A percentile compares a stretch with the other conserved stretches of the same genome.
These are phyloP conservation scores for Coleophora deauratella DNA, from an alignment of 2,888 invertebrate species.

Conservation along the genomic window DNA sequence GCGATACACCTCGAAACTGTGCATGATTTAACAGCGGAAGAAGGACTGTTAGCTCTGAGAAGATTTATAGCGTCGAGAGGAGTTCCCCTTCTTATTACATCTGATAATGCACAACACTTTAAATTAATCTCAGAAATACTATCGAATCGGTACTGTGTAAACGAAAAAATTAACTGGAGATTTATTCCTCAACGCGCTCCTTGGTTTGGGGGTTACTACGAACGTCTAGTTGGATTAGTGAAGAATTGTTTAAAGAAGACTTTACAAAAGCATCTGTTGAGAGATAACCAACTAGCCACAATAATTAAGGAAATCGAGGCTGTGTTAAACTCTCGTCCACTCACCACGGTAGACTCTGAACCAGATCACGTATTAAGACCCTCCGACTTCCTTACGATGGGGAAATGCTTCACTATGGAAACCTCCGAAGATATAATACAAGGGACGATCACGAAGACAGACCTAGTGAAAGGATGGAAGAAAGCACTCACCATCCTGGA, in stretches of 20 bases:
- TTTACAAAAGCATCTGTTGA: conserved; percentile 3
- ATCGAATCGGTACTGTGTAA: background rate
- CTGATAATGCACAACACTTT: conserved; percentile 14
- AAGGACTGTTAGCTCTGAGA: conserved; percentile 10
- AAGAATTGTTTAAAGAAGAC: conserved; percentile 8
- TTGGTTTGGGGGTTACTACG: conserved; percentile 18
- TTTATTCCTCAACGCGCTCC: conserved; percentile 17
- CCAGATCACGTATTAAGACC: conserved; percentile 8
- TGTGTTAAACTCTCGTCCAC: conserved; percentile 10
- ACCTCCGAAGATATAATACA: background rate
- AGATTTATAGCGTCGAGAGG: conserved; percentile 10
- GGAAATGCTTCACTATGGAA: background rate
- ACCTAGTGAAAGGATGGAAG: conserved; percentile 13
- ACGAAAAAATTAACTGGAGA: conserved; percentile 12
- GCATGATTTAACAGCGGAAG: conserved; percentile 10
- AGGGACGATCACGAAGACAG: conserved; percentile 8
- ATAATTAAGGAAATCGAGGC: conserved; percentile 13
- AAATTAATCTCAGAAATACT: conserved; percentile 11
- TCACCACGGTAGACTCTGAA: conserved; percentile 7
- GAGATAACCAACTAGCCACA: conserved; percentile 4
- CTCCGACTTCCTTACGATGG: conserved; percentile 6
- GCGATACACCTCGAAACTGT: conserved; percentile 13
- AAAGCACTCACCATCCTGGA: conserved; percentile 8
- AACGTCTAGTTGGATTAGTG: conserved; percentile 9
- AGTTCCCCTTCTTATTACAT: conserved; percentile 4